phyloP scores from a whole-genome alignment of 2,888 invertebrate genomes.

The Ernsta delagoae region DNA sequence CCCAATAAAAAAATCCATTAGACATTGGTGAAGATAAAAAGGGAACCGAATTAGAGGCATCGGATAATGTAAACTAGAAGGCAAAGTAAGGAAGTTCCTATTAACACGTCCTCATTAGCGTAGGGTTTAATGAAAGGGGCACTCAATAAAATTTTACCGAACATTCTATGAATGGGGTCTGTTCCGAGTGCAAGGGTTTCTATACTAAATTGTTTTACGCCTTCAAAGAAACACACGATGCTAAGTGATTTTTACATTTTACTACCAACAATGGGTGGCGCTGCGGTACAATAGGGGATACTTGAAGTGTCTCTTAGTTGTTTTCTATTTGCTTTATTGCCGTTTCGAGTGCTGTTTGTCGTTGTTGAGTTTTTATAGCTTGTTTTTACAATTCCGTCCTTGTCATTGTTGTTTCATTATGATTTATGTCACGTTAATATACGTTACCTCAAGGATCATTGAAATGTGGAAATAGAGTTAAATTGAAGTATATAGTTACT shows the following conservation, averaged over 20 bases:
- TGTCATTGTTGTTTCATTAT: conserved; percentile 34
- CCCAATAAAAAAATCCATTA: conserved; percentile 35
- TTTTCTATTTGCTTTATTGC: conserved; percentile 41
- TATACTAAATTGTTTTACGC: conserved; percentile 50
- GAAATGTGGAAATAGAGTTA: neutral
- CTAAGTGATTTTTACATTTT: conserved; percentile 52
- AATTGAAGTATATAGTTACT: neutral
- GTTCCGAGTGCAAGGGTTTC: conserved; percentile 23
- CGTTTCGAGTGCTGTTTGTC: conserved; percentile 34
- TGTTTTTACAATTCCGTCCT: conserved; percentile 24
- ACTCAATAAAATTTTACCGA: conserved; percentile 58
- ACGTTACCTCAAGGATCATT: conserved; percentile 20
- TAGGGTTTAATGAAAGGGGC: conserved; percentile 60
- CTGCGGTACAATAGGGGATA: conserved; percentile 45
- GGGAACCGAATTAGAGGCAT: conserved; percentile 43
- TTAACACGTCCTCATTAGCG: conserved; percentile 71
- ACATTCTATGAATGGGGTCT: conserved; percentile 37
- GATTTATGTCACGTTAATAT: conserved; percentile 31
- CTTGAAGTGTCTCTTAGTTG: conserved; percentile 50
- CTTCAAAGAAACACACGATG: conserved; percentile 34
- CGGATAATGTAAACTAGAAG: conserved; percentile 39
- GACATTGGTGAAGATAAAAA: conserved; percentile 27
- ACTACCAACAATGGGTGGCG: conserved; percentile 49
- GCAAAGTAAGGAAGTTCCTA: conserved; percentile 57
- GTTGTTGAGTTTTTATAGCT: conserved; percentile 37